phyloP scores from a whole-genome alignment of 1,140 invertebrate species.

The Hormaphis cornu region DNA sequence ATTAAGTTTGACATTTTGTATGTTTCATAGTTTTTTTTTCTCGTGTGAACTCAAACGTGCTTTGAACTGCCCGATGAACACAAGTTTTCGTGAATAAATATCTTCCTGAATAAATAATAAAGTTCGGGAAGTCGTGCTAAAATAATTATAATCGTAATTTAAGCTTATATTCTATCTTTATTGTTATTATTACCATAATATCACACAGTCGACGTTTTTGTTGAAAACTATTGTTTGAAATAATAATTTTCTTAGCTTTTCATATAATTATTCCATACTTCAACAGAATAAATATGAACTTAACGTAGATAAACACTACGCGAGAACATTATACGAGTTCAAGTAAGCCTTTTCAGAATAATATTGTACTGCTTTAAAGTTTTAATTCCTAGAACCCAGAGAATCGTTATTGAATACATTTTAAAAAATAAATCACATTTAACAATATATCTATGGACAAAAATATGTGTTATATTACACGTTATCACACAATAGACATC shows the following conservation, averaged over 20 bases:
- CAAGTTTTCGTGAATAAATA: too few species aligned
- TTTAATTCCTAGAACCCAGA: too few species aligned
- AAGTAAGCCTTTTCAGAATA: background rate
- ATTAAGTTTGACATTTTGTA: too few species aligned
- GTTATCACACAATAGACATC: too few species aligned
- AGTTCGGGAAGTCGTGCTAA: background rate
- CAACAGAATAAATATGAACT: background rate
- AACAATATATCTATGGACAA: too few species aligned
- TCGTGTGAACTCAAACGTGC: too few species aligned
- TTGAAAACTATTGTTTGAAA: background rate
- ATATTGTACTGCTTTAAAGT: background rate
- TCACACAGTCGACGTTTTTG: background rate
- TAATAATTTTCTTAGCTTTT: constrained; percentile 1
- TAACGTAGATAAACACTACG: background rate
- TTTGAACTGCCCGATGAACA: too few species aligned
- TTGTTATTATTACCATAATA: background rate
- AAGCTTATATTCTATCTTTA: background rate
- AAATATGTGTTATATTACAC: too few species aligned
- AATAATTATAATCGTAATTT: constrained; percentile 10
- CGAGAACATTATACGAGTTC: background rate
- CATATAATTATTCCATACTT: background rate
- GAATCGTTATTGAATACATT: too few species aligned
- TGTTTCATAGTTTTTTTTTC: too few species aligned
- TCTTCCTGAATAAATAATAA: too few species aligned
- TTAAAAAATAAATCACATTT: too few species aligned